A percentile compares a stretch with the other conserved stretches of the same genome.
These are phyloP conservation scores for Protaetia brevitarsis DNA, from an alignment of 1,140 invertebrate species.

Conservation along the genomic window DNA sequence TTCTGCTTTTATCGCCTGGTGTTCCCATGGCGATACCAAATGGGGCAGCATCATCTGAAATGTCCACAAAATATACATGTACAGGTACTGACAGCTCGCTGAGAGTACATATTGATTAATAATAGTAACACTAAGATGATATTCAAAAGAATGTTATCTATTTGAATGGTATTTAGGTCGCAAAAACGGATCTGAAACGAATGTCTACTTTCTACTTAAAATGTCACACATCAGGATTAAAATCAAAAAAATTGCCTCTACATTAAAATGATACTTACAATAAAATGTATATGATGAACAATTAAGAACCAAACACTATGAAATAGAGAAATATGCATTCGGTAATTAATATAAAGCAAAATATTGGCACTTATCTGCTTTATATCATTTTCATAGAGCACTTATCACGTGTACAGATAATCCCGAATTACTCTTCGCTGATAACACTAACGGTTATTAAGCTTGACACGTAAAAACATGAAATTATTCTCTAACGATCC, in stretches of 20 bases:
- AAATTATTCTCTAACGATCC: not conserved
- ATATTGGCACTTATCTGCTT: slow-evolving; percentile 24
- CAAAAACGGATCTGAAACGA: slow-evolving; percentile 38
- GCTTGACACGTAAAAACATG: not conserved
- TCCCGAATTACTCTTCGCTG: slow-evolving; percentile 16
- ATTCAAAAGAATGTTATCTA: slow-evolving; percentile 33
- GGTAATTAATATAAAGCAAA: slow-evolving; percentile 13
- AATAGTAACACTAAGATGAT: slow-evolving; percentile 22
- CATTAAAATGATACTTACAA: slow-evolving; percentile 37
- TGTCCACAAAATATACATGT: not conserved
- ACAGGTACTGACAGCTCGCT: not conserved
- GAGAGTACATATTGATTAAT: slow-evolving; percentile 10
- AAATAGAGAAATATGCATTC: slow-evolving; percentile 5
- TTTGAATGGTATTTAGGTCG: slow-evolving; percentile 38
- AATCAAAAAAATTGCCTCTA: no score
- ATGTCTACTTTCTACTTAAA: slow-evolving; percentile 38
- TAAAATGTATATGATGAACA: slow-evolving; percentile 38
- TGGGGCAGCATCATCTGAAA: slow-evolving; percentile 47
- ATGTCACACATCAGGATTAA: slow-evolving; percentile 33
- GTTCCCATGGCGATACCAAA: slow-evolving; percentile 49
- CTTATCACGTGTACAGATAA: slow-evolving; percentile 29
- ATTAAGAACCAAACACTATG: slow-evolving; percentile 33
- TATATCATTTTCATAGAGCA: slow-evolving; percentile 27
- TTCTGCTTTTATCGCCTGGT: slow-evolving; percentile 46
- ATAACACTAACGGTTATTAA: slow-evolving; percentile 13